phyloP scores from a whole-genome alignment of 2,888 invertebrate genomes.

The Drosophila cognata region DNA sequence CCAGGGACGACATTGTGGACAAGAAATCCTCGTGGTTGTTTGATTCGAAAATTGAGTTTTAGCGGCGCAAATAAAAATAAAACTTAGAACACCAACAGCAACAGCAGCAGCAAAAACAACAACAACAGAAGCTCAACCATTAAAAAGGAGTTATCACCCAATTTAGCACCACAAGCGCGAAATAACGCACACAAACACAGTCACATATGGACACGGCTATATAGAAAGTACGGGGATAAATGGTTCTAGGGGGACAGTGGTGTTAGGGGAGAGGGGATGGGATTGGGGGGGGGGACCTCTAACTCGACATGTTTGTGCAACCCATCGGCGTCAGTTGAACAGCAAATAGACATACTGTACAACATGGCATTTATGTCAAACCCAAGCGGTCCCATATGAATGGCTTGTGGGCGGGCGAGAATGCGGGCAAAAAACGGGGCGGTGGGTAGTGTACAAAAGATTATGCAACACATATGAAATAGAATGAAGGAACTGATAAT shows the following conservation, averaged over 20 bases:
- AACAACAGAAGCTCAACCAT: slow-evolving; percentile 59
- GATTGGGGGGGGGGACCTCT: slow-evolving; percentile 1
- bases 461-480: not conserved
- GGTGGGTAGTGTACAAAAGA: not conserved
- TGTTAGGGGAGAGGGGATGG: not conserved
- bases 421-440: not conserved
- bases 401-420: slow-evolving; percentile 28
- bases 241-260: slow-evolving; percentile 9
- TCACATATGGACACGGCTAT: slow-evolving; percentile 76
- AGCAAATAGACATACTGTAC: slow-evolving; percentile 72
- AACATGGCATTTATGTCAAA: slow-evolving; percentile 72
- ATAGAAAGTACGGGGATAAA: slow-evolving; percentile 16
- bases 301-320: slow-evolving; percentile 44
- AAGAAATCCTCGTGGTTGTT: slow-evolving; percentile 77
- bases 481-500: not conserved
- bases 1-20: slow-evolving; percentile 35
- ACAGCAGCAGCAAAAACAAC: slow-evolving; percentile 36
- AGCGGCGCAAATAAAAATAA: slow-evolving; percentile 78
- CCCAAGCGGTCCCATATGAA: slow-evolving; percentile 53
- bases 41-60: slow-evolving; percentile 82
- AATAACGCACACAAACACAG: slow-evolving; percentile 84
- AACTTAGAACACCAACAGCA: slow-evolving; percentile 61
- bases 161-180: slow-evolving; percentile 74
- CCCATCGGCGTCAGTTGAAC: slow-evolving; percentile 55
- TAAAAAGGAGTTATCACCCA: slow-evolving; percentile 79